Base-by-base conservation (phyloP, 2,113 vertebrate genomes). In the Mohoua ochrocephala region DNA sequence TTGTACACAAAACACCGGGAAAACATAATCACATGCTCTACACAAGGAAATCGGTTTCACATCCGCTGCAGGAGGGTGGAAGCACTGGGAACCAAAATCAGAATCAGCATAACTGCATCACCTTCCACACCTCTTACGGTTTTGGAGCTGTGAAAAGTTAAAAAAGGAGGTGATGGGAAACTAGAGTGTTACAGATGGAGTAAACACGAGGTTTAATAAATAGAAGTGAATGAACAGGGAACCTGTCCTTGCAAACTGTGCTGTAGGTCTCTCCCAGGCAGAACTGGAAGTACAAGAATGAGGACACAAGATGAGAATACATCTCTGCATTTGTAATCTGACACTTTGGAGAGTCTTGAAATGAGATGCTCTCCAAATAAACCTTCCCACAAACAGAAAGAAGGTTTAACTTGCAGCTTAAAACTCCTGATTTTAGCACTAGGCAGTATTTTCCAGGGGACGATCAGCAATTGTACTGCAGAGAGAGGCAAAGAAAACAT, bases 241-340 rank as follows among this genome's bases (percentile, higher is more conserved):
- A 44, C 6, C 41, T 31, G 41, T 41, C 28, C 77, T 64, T 4
- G 1, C 31, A 22, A 28, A 61, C 27, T 44, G 22, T 0, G 0
- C 44, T 59, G 20, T 4, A 65, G 22, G 41, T 39, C 27, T 69
- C 68, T 84, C 30, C 35, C 54, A 89, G 71, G 17, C 50, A 93
- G 12, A 57, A 76, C 4, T 4, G 0, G 8, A 63, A 86, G 31
- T n/a, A 77, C 15, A 61, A 73, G 53, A 94, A 65, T 5, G 13
- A 84, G 37, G 54, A 16, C 50, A 27, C 21, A 49, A 27, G 6
- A 2, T 17, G n/a, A 64, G 16, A 73, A 69, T 15, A 33, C 15
- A 71, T 11, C n/a, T 35, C 82, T 82, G 21, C 31, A 74, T 28
- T 8, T 44, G 22, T 20, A 20, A 45, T 50, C 47, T 71, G 15